These are phyloP conservation scores for Perizoma affinitatum DNA, from an alignment of 2,888 invertebrate species.

Conservation along the genomic window DNA sequence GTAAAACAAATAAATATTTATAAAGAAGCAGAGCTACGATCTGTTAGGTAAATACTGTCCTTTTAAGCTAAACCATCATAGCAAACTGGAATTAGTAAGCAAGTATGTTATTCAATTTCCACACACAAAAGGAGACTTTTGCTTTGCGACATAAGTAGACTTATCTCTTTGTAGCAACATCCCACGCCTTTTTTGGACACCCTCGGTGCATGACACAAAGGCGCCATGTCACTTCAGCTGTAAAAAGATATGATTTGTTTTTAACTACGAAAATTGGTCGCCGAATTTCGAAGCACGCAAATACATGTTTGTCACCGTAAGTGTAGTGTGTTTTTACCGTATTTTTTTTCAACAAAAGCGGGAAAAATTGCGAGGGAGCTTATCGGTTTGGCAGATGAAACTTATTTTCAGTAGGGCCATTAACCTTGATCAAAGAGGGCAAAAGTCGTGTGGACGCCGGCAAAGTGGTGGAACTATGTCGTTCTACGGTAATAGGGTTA, in stretches of 20 bases:
- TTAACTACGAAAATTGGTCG: conserved; percentile 10
- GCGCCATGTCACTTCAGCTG: conserved; percentile 3
- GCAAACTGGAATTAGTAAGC: too few relatives aligned
- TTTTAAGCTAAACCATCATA: too few relatives aligned
- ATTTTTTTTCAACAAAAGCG: conserved; percentile 35
- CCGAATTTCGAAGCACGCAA: conserved; percentile 18
- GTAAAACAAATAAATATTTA: too few relatives aligned
- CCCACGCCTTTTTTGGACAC: too few relatives aligned
- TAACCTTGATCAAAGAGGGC: conserved; percentile 59
- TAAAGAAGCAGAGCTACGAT: too few relatives aligned
- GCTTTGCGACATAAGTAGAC: background rate
- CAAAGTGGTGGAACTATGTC: conserved; percentile 44
- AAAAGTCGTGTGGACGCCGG: conserved; percentile 41
- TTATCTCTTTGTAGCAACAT: background rate
- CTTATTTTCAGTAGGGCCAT: conserved; percentile 50
- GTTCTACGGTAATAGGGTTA: conserved; percentile 49
- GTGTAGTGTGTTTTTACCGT: conserved; percentile 21
- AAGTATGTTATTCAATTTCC: background rate
- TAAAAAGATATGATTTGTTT: conserved; percentile 13
- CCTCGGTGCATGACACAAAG: background rate
- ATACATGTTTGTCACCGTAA: conserved; percentile 17
- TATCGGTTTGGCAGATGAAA: conserved; percentile 46
- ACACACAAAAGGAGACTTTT: background rate
- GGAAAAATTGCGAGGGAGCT: conserved; percentile 34
- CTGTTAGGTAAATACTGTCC: too few relatives aligned